Evolutionary conservation across 1,140 invertebrate species (phyloP).

Genomic region (Megalonaias nervosa): DNA sequence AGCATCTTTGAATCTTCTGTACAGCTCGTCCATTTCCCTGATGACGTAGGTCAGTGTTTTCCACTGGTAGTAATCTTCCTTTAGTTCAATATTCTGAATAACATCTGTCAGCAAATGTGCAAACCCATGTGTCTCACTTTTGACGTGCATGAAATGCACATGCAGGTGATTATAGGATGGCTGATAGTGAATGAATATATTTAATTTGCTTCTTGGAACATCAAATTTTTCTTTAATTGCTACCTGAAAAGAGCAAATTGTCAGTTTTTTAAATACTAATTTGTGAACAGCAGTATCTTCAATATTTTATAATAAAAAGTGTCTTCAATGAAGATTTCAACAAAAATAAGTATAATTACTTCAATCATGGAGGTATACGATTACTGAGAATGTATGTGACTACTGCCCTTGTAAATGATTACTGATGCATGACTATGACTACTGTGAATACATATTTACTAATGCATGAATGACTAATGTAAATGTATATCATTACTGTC

Average conservation of each 20-base stretch:
- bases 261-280: not conserved
- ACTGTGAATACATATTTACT: too few species aligned
- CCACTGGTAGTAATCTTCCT: constrained; percentile 87
- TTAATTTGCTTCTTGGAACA: constrained; percentile 80
- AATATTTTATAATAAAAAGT: too few species aligned
- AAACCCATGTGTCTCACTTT: constrained; percentile 84
- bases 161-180: constrained; percentile 98
- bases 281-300: too few species aligned
- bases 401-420: too few species aligned
- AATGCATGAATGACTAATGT: too few species aligned
- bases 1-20: constrained; percentile 53
- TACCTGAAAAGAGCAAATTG: constrained; percentile 74
- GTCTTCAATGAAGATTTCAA: too few species aligned
- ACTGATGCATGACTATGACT: too few species aligned
- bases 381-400: too few species aligned
- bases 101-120: constrained; percentile 90
- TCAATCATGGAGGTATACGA: too few species aligned
- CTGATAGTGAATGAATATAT: constrained; percentile 94
- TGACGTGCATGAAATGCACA: constrained; percentile 90
- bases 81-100: constrained; percentile 91
- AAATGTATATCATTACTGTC: too few species aligned
- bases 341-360: too few species aligned
- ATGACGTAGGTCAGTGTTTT: constrained; percentile 78
- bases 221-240: constrained; percentile 87
- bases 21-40: constrained; percentile 62